Evolutionary conservation across 2,113 vertebrate species (phyloP).

Genomic region (Micromys minutus): DNA sequence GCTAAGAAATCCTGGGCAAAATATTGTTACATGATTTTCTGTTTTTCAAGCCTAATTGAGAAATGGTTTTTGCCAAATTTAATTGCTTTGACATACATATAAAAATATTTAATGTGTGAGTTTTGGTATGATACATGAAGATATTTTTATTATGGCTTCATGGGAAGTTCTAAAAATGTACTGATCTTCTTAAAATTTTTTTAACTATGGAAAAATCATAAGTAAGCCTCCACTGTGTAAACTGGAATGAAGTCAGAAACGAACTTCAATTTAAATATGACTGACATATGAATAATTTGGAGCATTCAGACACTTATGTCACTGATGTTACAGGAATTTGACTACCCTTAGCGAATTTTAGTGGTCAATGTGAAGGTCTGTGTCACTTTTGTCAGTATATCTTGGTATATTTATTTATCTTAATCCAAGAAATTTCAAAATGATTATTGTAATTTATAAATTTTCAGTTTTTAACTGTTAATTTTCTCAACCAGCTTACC

Average conservation of each 20-base stretch:
- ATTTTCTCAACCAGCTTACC: not conserved
- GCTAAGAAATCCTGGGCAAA: accelerated
- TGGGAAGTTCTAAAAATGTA: not conserved
- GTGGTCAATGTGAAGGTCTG: not conserved
- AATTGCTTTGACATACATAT: not conserved
- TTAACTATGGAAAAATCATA: not conserved
- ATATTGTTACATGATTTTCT: not conserved
- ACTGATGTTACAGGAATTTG: not conserved
- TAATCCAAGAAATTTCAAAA: not conserved
- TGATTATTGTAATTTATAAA: not conserved
- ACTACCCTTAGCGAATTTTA: not conserved
- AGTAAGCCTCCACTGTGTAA: not conserved
- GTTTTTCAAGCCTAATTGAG: not conserved
- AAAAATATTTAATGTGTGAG: too few relatives aligned
- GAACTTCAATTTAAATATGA: not conserved
- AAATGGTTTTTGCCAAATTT: not conserved
- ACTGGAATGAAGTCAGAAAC: not conserved
- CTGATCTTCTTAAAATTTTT: too few relatives aligned
- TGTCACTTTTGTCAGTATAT: not conserved
- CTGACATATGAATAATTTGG: not conserved
- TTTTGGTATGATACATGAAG: not conserved
- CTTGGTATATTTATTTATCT: not conserved
- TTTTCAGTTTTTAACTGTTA: not conserved
- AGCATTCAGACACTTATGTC: not conserved
- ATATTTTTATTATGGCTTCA: not conserved